A percentile compares a stretch with the other conserved stretches of the same genome.
phyloP scores from a whole-genome alignment of 2,113 vertebrate species.

The Hiodon tergisus region DNA sequence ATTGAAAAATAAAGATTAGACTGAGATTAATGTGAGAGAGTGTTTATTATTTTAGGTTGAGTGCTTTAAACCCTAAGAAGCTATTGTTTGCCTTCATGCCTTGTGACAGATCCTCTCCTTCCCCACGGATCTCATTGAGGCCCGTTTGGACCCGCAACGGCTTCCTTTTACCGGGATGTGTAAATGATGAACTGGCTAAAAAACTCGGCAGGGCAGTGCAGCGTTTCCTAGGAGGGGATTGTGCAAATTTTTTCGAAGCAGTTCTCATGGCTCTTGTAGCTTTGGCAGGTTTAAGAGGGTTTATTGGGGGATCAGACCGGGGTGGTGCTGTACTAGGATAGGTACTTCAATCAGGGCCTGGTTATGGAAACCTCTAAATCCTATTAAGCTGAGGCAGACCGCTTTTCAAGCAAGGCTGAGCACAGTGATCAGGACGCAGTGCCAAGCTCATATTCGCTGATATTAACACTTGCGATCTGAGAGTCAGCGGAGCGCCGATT shows the following conservation, averaged over 20 bases:
- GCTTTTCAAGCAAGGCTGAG: constrained; percentile 10
- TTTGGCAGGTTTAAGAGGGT: background rate
- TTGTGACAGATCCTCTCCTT: too few relatives aligned
- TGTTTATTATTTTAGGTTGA: too few relatives aligned
- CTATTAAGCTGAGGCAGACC: constrained; percentile 11
- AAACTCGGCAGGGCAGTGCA: background rate
- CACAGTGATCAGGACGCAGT: constrained; percentile 15
- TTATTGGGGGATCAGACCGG: background rate
- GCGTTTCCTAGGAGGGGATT: background rate
- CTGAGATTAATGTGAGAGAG: too few relatives aligned
- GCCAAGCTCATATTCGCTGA: constrained; percentile 23
- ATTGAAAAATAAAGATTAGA: too few relatives aligned
- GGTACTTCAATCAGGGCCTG: constrained; percentile 25
- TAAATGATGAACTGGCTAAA: background rate
- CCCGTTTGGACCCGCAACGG: background rate
- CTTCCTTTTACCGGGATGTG: background rate
- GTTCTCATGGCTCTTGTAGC: background rate
- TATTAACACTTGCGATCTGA: constrained; percentile 25
- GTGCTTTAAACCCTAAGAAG: too few relatives aligned
- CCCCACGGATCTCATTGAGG: too few relatives aligned
- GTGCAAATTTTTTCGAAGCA: background rate
- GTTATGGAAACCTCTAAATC: constrained; percentile 21
- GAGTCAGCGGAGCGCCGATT: constrained; percentile 30
- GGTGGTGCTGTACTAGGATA: constrained; percentile 4
- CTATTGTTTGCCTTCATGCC: too few relatives aligned